Evolutionary conservation across 2,113 vertebrate species (phyloP).

Genomic region (Sorex araneus): DNA sequence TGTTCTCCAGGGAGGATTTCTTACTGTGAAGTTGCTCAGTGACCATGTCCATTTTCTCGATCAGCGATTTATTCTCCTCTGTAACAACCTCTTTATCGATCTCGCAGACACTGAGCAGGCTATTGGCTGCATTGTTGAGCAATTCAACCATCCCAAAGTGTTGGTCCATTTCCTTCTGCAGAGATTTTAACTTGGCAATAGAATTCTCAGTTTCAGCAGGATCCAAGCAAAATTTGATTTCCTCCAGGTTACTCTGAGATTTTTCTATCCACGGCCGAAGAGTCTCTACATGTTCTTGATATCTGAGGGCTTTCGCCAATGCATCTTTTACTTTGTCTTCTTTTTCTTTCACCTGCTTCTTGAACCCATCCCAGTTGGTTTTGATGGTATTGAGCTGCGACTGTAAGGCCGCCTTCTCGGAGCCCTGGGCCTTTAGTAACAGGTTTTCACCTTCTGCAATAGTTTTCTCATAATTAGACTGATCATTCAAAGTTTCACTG

Average conservation of each 20-base stretch:
- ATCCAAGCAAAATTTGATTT: conserved; percentile 90
- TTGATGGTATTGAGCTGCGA: conserved; percentile 92
- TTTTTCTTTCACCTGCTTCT: conserved; percentile 90
- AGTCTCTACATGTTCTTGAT: conserved; percentile 92
- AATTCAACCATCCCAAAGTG: conserved; percentile 94
- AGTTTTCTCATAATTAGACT: conserved; percentile 92
- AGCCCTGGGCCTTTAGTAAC: conserved; percentile 94
- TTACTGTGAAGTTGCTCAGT: conserved; percentile 93
- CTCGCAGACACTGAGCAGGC: conserved; percentile 92
- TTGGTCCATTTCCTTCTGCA: conserved; percentile 97
- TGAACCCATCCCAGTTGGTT: conserved; percentile 94
- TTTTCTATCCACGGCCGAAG: conserved; percentile 94
- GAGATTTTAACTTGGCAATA: conserved; percentile 91
- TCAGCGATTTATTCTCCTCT: conserved; percentile 90
- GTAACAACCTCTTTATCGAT: conserved; percentile 91
- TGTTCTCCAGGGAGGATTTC: conserved; percentile 92
- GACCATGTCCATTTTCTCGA: conserved; percentile 91
- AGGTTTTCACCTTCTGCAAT: conserved; percentile 94
- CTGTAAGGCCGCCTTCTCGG: conserved; percentile 93
- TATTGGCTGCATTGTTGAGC: conserved; percentile 91
- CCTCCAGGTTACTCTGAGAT: conserved; percentile 89
- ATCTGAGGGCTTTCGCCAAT: conserved; percentile 93
- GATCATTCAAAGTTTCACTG: conserved; percentile 87
- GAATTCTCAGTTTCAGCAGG: conserved; percentile 90
- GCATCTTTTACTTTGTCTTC: conserved; percentile 91